Percentiles rank a stretch among this genome's conserved stretches.
phyloP scores from a whole-genome alignment of 2,888 invertebrate genomes.

The Mesorhabditis belari region DNA sequence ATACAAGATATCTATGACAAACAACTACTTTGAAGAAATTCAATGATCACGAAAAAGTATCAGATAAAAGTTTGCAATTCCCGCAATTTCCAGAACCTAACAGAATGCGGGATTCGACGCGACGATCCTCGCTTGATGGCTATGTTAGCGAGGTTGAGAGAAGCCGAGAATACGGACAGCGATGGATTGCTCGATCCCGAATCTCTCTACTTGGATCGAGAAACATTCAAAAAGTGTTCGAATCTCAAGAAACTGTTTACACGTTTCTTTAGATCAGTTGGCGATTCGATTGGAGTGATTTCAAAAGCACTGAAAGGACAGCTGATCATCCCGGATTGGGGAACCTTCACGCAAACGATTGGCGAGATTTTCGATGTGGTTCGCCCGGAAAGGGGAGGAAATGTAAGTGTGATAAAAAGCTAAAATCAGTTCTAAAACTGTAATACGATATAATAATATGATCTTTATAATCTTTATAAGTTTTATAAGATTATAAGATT shows the following conservation, averaged over 20 bases:
- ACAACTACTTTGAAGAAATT: background rate
- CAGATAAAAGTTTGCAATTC: background rate
- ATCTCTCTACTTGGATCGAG: slow-evolving; percentile 29
- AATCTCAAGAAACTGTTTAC: background rate
- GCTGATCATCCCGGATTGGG: slow-evolving; percentile 88
- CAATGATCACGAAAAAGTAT: background rate
- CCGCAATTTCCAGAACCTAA: slow-evolving; percentile 20
- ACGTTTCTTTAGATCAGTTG: slow-evolving; percentile 36
- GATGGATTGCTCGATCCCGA: slow-evolving; percentile 24
- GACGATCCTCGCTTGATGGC: slow-evolving; percentile 37
- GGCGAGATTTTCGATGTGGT: slow-evolving; percentile 70
- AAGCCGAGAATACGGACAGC: slow-evolving; percentile 25
- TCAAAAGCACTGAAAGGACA: slow-evolving; percentile 65
- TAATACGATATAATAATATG: too few species aligned
- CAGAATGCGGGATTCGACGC: slow-evolving; percentile 34
- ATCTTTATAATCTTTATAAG: background rate
- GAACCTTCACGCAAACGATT: slow-evolving; percentile 78
- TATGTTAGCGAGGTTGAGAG: slow-evolving; percentile 25
- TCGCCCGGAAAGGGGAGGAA: slow-evolving; percentile 9
- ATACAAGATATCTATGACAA: too few species aligned
- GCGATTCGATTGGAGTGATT: slow-evolving; percentile 45
- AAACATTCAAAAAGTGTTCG: slow-evolving; percentile 27
- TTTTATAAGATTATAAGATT: background rate
- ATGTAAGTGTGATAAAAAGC: slow-evolving; percentile 1
- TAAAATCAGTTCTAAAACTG: too few species aligned